phyloP scores from a whole-genome alignment of 2,888 invertebrate genomes.

The Lithophane socia region DNA sequence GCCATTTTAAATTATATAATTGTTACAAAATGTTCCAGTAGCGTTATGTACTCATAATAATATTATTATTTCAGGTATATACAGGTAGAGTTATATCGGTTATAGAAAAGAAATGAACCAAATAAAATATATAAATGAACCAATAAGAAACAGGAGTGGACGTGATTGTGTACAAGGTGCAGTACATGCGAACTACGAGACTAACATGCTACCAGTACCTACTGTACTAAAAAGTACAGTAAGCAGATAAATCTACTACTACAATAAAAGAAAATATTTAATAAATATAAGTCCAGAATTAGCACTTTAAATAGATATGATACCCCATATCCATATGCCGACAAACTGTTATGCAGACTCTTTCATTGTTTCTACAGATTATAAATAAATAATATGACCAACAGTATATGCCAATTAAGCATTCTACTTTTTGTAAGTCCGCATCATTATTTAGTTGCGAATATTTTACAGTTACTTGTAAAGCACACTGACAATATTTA shows the following conservation, averaged over 20 bases:
- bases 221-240: not conserved
- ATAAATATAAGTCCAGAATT: not conserved
- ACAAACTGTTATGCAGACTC: not conserved
- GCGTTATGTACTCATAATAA: slow-evolving; percentile 52
- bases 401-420: not conserved
- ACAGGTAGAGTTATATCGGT: slow-evolving; percentile 69
- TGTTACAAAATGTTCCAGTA: slow-evolving; percentile 9
- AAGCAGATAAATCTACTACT: not conserved
- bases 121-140: slow-evolving; percentile 72
- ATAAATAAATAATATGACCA: not conserved
- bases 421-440: not conserved
- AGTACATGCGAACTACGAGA: slow-evolving; percentile 35
- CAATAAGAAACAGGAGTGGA: slow-evolving; percentile 71
- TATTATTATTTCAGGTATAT: slow-evolving; percentile 65
- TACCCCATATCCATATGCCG: not conserved
- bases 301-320: not conserved
- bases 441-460: not conserved
- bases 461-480: not conserved
- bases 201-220: slow-evolving; percentile 24
- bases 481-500: not conserved
- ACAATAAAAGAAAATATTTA: not conserved
- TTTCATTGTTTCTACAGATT: not conserved
- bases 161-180: slow-evolving; percentile 60
- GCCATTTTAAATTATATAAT: not conserved
- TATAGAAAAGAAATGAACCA: slow-evolving; percentile 73